Evolutionary conservation across 1,140 invertebrate species (phyloP), one percentile per base, ranked within the genome.

Genomic region (Panagrolaimus sp.): DNA sequence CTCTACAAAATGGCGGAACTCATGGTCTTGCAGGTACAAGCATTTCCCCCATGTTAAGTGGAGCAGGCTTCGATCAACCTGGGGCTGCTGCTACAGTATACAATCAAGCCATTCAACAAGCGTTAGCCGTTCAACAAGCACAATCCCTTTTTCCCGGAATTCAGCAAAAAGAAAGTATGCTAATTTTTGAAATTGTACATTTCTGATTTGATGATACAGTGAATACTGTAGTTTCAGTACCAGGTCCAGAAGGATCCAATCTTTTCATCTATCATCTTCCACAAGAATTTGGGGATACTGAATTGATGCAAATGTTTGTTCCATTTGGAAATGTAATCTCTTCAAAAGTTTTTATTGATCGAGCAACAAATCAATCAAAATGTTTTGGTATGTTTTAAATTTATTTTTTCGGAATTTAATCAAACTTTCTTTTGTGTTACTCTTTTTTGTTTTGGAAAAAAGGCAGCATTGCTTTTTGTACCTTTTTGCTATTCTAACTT

Each of bases 241-340:
- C 76, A 44, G 77, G 78, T 55, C 96, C 96, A 74, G 96, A 98
- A 87, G 96, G 96, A 84, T 98, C 95, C 88, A 99, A 99, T 86
- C 89, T 99, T 73, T 99, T 99, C 89, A 98, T 99, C 86, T 99
- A 98, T 87, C 96, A 98, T 87, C 89, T 98, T 86, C 96, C 96
- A 67, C 94, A 97, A 86, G 96, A 98, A 87, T 98, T 97, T 84
- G 94, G 94, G 26, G 96, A 99, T 84, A 89, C 90, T 65, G 96
- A 98, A 85, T 89, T 98, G 81, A 96, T 96, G 89, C 94, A 97
- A 88, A 97, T 98, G 94, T 99, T 99, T 87, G 88, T 96, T 79
- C 94, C 95, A 58, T 99, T 98, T 85, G 96, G 96, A 76, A 96
- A 94, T 85, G 94, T 99, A 81, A 97, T 99, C 87, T 96, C 92